These are phyloP conservation scores for Portevinia maculata DNA, from an alignment of 2,888 invertebrate species.

Conservation along the genomic window DNA sequence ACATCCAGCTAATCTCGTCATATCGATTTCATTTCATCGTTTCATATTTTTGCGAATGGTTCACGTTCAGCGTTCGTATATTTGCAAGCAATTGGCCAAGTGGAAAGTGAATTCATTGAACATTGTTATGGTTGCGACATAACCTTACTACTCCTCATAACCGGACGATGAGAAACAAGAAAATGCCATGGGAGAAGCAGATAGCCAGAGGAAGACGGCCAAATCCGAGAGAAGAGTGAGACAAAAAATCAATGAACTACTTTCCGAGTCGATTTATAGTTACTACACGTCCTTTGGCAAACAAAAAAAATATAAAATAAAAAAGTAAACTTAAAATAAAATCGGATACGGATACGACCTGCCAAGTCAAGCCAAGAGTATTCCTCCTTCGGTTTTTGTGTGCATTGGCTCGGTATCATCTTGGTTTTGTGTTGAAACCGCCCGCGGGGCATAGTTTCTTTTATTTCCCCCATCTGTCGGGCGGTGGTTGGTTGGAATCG, in stretches of 20 bases:
- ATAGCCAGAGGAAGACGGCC: conserved; percentile 14
- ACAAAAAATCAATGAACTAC: conserved; percentile 72
- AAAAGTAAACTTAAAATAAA: conserved; percentile 1
- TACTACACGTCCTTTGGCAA: conserved; percentile 60
- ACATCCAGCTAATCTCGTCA: conserved; percentile 61
- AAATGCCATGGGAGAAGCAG: conserved; percentile 21
- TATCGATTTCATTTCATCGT: conserved; percentile 70
- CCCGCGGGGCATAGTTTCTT: conserved; percentile 65
- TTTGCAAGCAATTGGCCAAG: conserved; percentile 71
- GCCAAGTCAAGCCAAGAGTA: conserved; percentile 70
- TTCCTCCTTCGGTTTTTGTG: conserved; percentile 62
- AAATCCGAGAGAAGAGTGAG: conserved; percentile 10
- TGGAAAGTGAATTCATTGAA: conserved; percentile 74
- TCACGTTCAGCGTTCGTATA: conserved; percentile 12
- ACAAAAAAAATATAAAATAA: conserved; percentile 18
- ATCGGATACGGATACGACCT: conserved; percentile 71
- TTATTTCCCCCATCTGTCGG: conserved; percentile 19
- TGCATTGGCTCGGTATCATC: conserved; percentile 72
- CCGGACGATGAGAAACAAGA: conserved; percentile 42
- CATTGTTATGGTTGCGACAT: conserved; percentile 71
- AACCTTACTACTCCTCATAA: conserved; percentile 62
- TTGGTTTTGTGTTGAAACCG: conserved; percentile 71
- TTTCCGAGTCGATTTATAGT: conserved; percentile 73
- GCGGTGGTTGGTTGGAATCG: conserved; percentile 26
- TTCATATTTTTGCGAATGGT: conserved; percentile 63